Percentiles rank a stretch among this genome's conserved stretches.
These are phyloP conservation scores for Sycophila texana DNA, from an alignment of 2,888 invertebrate genomes.

Conservation along the genomic window DNA sequence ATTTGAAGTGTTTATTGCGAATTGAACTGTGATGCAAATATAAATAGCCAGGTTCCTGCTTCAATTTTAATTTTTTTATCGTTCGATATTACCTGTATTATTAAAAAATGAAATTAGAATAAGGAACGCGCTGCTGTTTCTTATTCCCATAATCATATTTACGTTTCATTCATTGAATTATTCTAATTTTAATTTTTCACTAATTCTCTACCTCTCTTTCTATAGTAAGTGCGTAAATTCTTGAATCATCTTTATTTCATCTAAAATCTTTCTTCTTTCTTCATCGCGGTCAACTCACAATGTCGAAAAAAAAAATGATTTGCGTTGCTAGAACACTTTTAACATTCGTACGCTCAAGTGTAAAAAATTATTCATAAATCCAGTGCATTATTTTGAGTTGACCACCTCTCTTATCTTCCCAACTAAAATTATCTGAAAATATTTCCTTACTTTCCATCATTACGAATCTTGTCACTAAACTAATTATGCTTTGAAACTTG, in stretches of 20 bases:
- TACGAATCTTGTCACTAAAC: constrained; percentile 40
- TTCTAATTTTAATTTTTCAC: constrained; percentile 39
- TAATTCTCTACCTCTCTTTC: constrained; percentile 35
- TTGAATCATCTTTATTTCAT: constrained; percentile 29
- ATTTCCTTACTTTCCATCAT: constrained; percentile 41
- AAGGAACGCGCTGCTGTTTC: constrained; percentile 9
- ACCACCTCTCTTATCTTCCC: constrained; percentile 37
- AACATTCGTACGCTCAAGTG: constrained; percentile 10
- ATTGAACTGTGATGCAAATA: constrained; percentile 18
- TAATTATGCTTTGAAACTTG: constrained; percentile 33
- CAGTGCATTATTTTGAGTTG: constrained; percentile 40
- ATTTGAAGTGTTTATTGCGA: neutral
- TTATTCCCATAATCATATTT: constrained; percentile 14
- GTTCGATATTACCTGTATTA: neutral
- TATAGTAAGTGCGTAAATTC: constrained; percentile 25
- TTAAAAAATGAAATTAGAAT: neutral
- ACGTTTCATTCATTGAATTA: constrained; percentile 23
- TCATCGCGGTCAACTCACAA: constrained; percentile 22
- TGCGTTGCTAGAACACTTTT: constrained; percentile 18
- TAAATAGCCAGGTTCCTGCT: constrained; percentile 47
- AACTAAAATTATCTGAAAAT: constrained; percentile 46
- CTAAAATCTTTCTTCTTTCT: constrained; percentile 23
- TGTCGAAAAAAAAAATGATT: neutral
- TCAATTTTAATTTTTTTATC: constrained; percentile 17
- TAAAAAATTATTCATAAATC: neutral